These are phyloP conservation scores for Conchocele bisecta DNA, from an alignment of 2,888 invertebrate species.

Conservation along the genomic window DNA sequence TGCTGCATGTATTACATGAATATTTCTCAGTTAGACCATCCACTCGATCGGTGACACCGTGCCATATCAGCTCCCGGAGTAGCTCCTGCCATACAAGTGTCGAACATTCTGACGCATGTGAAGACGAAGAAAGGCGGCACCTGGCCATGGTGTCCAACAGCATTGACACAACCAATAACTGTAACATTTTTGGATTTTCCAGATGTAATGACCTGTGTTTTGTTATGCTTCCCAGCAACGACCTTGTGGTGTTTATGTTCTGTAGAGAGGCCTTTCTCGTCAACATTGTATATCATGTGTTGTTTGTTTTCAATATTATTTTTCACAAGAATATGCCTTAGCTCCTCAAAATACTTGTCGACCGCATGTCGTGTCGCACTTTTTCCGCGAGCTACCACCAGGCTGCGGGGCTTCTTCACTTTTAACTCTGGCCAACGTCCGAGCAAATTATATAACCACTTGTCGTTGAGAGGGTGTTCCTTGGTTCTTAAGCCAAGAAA, in stretches of 20 bases:
- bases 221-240: constrained; percentile 17
- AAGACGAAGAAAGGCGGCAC: constrained; percentile 37
- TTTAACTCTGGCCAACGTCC: constrained; percentile 23
- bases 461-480: neutral
- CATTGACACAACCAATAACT: constrained; percentile 31
- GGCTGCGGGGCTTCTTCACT: constrained; percentile 20
- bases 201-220: constrained; percentile 29
- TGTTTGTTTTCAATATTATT: constrained; percentile 40
- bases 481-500: constrained; percentile 1
- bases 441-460: constrained; percentile 14
- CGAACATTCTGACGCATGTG: constrained; percentile 22
- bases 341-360: constrained; percentile 34
- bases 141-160: constrained; percentile 10
- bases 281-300: constrained; percentile 33
- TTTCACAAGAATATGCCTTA: constrained; percentile 20
- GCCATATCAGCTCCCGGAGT: constrained; percentile 34
- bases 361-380: constrained; percentile 15
- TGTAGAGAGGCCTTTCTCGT: constrained; percentile 38
- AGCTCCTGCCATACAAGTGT: constrained; percentile 20
- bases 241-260: constrained; percentile 42
- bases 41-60: no score
- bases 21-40: no score
- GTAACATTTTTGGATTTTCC: constrained; percentile 21
- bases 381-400: constrained; percentile 25
- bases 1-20: no score